Evolutionary conservation across 2,113 vertebrate genomes (phyloP), one percentile per base, ranked within the genome.

Genomic region (Scomber japonicus): DNA sequence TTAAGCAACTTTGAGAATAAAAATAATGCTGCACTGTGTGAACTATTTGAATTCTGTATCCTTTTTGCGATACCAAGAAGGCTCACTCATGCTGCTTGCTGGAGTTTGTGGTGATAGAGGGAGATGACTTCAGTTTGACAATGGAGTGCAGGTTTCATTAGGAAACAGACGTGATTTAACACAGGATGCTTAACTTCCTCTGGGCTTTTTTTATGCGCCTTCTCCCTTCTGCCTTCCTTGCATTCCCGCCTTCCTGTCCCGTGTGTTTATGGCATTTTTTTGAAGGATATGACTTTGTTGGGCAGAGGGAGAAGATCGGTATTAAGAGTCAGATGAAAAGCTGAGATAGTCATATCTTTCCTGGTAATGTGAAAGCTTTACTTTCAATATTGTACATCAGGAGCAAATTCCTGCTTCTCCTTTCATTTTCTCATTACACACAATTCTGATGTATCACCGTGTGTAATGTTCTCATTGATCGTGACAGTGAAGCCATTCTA

Each of bases 151-250:
- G 70, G 88, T 53, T 93, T 91, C 83, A 79, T 80, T 83, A 92
- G 94, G 95, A 95, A 95, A 92, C 87, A 75, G 90, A 84, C 65
- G 68, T 50, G 27, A 88, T 91, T 92, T 88, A 92, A 82, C 84
- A 91, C 94, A 94, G 95, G 95, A 96, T 93, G 93, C 82, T 75
- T 55, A 84, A 90, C 83, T 95, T 95, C 95, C 94, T 91, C 80
- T 83, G 44, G 30, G 46, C 19, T 82, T 88, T 90, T 86, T 92
- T 70, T 82, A 75, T 68, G 51, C 65, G 48, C 76, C 84, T 88
- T 83, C 72, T 83, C 80, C 72, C 63, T 64, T 67, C 71, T 86
- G 70, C 66, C 59, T 82, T 70, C 51, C 71, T 84, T 71, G 19
- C 45, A 31, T 73, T 88, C 85, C 61, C 0, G 13, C 73, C 75